These are phyloP conservation scores for Bolinopsis microptera DNA, from an alignment of 37 sponge, comb jelly and placozoan species.

Conservation along the genomic window DNA sequence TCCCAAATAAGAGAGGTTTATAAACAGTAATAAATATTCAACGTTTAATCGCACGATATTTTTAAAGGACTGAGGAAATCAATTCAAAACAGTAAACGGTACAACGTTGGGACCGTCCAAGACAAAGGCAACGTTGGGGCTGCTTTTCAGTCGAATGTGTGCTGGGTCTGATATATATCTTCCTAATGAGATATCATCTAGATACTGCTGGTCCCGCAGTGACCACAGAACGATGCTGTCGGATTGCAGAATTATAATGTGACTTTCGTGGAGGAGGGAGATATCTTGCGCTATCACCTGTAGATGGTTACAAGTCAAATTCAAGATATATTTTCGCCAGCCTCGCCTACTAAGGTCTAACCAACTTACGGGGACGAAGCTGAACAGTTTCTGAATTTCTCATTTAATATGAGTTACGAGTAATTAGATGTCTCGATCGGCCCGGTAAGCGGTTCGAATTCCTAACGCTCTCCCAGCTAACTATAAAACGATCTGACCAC, in stretches of 20 bases:
- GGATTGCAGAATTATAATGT: background rate
- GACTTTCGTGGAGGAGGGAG: background rate
- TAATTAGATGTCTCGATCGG: too few species aligned
- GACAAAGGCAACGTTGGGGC: background rate
- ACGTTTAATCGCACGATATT: background rate
- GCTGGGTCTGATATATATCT: background rate
- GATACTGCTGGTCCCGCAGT: background rate
- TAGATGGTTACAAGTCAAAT: background rate
- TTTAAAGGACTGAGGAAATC: too few species aligned
- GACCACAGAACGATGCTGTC: constrained; percentile 39
- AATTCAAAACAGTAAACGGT: constrained; percentile 9
- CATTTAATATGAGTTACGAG: too few species aligned
- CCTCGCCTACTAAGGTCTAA: too few species aligned
- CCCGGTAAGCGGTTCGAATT: too few species aligned
- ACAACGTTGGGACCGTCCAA: background rate
- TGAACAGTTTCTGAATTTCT: too few species aligned
- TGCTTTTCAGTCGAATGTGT: background rate
- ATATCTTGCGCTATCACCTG: constrained; percentile 32
- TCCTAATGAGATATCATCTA: background rate
- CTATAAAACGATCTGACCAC: too few species aligned
- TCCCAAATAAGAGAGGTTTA: background rate
- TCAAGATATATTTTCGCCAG: too few species aligned
- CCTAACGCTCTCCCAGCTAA: too few species aligned
- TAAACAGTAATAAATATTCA: background rate
- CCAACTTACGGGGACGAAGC: too few species aligned